Evolutionary conservation across 2,113 vertebrate species (phyloP), one percentile per base, ranked within the genome.

Genomic region (Gasterosteus aculeatus): DNA sequence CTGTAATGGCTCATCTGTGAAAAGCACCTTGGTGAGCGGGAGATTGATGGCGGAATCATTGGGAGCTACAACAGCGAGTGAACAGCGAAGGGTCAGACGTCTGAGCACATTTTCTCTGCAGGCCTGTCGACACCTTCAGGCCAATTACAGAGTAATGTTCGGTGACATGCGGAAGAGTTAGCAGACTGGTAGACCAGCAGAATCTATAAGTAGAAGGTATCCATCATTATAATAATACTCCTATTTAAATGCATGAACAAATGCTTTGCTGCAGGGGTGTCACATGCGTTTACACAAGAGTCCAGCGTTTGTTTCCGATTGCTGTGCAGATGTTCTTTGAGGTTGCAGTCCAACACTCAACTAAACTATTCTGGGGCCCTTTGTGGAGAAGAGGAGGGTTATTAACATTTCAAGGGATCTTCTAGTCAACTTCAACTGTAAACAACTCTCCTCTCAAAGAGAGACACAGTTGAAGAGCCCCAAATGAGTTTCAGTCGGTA

Each of bases 231-330:
- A 96, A 95, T 97, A 96, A 97, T 96, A 97, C 94, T 96, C 93
- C 93, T 95, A 97, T 97, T 97, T 96, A 97, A 96, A 97, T 97
- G 96, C 96, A 97, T 96, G 93, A 95, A 95, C 94, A 95, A 95
- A 94, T 94, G 91, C 94, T 94, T 94, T 95, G 92, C 93, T 94
- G 92, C 88, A 89, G 85, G 92, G 89, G 84, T 84, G 89, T 82
- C 70, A 68, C 57, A 56, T 67, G 61, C 47, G 78, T 90, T 78
- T 66, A 54, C 77, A 83, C 35, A 69, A 69, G 58, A 63, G 61
- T 57, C 31, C 42, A 0, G 5, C 53, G 60, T 65, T 70, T 42
- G 61, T 42, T 82, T 69, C 7, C 35, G 75, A 86, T 82, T 46
- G 75, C 59, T 26, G 57, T 14, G 84, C 51, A 81, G 72, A 84